Percentiles rank a stretch among this genome's conserved stretches.
These are phyloP conservation scores for Phaethon lepturus DNA, from an alignment of 2,113 vertebrate genomes.

Conservation along the genomic window DNA sequence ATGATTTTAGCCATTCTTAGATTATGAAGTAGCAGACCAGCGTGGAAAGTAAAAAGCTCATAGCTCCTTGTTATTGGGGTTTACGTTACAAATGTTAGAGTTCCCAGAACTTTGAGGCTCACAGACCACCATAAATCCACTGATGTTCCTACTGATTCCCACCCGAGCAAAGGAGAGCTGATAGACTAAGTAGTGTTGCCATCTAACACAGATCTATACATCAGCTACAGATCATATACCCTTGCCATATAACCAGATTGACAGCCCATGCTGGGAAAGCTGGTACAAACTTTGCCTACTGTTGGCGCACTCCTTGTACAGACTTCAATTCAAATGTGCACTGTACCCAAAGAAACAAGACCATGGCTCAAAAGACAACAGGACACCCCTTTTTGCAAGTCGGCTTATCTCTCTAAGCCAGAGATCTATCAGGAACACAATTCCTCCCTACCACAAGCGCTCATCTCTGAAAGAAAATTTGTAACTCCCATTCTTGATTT, in stretches of 20 bases:
- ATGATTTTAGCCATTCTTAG: neutral
- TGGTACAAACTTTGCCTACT: slow-evolving; percentile 34
- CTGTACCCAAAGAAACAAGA: neutral
- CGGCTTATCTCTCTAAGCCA: neutral
- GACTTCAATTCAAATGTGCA: slow-evolving; percentile 16
- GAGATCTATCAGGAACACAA: neutral
- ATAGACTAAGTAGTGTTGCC: neutral
- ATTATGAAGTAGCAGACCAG: neutral
- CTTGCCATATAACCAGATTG: slow-evolving; percentile 44
- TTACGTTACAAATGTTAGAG: neutral
- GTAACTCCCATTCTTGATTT: slow-evolving; percentile 49
- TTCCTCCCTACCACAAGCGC: neutral
- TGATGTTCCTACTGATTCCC: neutral
- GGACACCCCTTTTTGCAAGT: neutral
- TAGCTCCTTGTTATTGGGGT: neutral
- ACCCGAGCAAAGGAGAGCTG: neutral
- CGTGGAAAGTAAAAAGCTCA: neutral
- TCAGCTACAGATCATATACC: slow-evolving; percentile 26
- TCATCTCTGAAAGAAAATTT: slow-evolving; percentile 24
- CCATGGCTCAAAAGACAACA: neutral
- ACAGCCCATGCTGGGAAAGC: slow-evolving; percentile 53
- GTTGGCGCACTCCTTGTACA: slow-evolving; percentile 26
- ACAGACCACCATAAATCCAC: neutral
- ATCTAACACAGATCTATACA: neutral
- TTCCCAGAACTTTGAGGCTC: neutral